Conservation (phyloP, 2,888 invertebrate species). For the Cremastinae sp. region DNA sequence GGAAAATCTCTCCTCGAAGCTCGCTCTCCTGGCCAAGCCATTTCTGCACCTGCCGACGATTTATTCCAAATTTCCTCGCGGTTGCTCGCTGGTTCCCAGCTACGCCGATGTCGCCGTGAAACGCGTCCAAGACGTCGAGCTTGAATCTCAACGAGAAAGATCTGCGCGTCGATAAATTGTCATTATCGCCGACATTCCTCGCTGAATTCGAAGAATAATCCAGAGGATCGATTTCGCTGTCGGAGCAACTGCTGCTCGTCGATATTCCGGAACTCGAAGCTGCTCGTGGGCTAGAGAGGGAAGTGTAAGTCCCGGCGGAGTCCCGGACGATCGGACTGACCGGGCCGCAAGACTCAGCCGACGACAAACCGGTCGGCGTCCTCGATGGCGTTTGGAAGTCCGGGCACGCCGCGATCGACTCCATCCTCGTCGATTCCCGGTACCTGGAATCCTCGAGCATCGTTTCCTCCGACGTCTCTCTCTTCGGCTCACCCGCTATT, state of each 20-base stretch:
- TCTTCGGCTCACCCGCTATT: constrained; percentile 50
- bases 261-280: constrained; percentile 69
- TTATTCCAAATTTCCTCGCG: constrained; percentile 81
- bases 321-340: constrained; percentile 65
- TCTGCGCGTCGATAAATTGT: constrained; percentile 73
- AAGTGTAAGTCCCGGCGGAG: constrained; percentile 57
- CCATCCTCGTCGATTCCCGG: constrained; percentile 52
- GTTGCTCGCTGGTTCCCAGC: constrained; percentile 81
- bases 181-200: constrained; percentile 60
- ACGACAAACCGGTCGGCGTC: constrained; percentile 42
- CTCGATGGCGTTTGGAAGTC: constrained; percentile 67
- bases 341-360: constrained; percentile 60
- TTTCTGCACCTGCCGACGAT: constrained; percentile 81
- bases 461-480: constrained; percentile 45
- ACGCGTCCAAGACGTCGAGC: constrained; percentile 80
- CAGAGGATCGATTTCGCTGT: constrained; percentile 75
- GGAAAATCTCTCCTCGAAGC: constrained; percentile 76
- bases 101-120: constrained; percentile 78
- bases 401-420: constrained; percentile 51
- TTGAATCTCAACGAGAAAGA: constrained; percentile 81
- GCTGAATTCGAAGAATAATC: constrained; percentile 66
- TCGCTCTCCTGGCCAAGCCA: constrained; percentile 80
- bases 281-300: constrained; percentile 72
- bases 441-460: constrained; percentile 48
- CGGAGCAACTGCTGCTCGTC: constrained; percentile 73